phyloP scores from a whole-genome alignment of 2,797 vertebrate species.

The Coluber constrictor region DNA sequence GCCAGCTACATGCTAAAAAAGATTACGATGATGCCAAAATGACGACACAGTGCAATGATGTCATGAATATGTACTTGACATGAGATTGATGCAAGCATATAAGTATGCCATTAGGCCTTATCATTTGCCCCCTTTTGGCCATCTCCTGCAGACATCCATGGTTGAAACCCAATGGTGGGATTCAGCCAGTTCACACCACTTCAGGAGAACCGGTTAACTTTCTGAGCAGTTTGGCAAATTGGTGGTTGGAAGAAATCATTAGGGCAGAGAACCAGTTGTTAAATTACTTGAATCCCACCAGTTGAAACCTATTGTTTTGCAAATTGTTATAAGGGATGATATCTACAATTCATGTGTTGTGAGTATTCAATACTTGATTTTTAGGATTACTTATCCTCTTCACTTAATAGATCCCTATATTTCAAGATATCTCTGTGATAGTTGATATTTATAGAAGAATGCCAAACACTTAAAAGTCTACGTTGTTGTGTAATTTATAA shows the following conservation, averaged over 20 bases:
- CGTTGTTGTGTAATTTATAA: neutral
- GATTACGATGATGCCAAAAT: neutral
- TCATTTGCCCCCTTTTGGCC: neutral
- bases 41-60: neutral
- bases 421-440: neutral
- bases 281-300: too few species aligned
- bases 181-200: too few species aligned
- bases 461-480: neutral
- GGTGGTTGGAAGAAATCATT: too few species aligned
- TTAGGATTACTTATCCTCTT: neutral
- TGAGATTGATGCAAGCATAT: neutral
- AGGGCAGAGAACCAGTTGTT: too few species aligned
- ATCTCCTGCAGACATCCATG: neutral
- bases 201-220: too few species aligned
- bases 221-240: too few species aligned
- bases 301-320: neutral
- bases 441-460: neutral
- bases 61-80: neutral
- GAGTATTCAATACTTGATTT: neutral
- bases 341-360: neutral
- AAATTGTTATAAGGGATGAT: neutral
- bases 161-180: neutral
- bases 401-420: neutral
- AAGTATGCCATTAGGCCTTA: neutral
- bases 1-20: neutral